Base-by-base conservation (phyloP, 2,888 invertebrate species). In the Neoascia interrupta region DNA sequence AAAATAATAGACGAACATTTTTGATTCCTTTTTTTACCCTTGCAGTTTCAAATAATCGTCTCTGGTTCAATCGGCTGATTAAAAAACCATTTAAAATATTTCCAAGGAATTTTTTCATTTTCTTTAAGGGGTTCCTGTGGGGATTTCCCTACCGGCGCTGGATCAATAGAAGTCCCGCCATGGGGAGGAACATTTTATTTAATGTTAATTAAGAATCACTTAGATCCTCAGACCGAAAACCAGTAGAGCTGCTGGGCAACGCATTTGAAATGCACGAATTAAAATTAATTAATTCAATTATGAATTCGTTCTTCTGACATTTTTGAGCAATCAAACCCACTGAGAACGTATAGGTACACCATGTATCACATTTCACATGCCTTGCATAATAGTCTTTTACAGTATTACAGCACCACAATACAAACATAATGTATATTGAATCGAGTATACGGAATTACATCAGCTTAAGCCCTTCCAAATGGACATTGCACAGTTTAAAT, bases 131-230 rank as follows among this genome's bases (percentile, higher is more conserved):
- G 11, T 18, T 28, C 19, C 5, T 28, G 31, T 15, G 13, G 45
- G 1, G 5, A n/a, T 16, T 26, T 51, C 43, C 6, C 34, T 34
- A 43, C 43, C 10, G 11, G n/a, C 51, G 21, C n/a, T 11, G 23
- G 36, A 26, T 54, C 64, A 54, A 34, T 54, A 18, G 18, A 16
- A 31, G 11, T 34, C 8, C 15, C 11, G 21, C 34, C n/a, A 13
- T 10, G 23, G 34, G 11, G 41, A 5, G 11, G 11, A 1, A 37
- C 10, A 54, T 19, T 11, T 64, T 64, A 19, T 18, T 16, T 34
- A 43, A 13, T 45, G 23, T 54, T 54, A 64, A 64, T 64, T 64
- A 54, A 54, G 53, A 64, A 54, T 36, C 43, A 45, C 18, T 45
- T 43, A 51, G 37, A 43, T 18, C 41, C n/a, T 21, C 19, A 2